Evolutionary conservation across 2,113 vertebrate genomes (phyloP), one percentile per base, ranked within the genome.

Genomic region (Gyps fulvus): DNA sequence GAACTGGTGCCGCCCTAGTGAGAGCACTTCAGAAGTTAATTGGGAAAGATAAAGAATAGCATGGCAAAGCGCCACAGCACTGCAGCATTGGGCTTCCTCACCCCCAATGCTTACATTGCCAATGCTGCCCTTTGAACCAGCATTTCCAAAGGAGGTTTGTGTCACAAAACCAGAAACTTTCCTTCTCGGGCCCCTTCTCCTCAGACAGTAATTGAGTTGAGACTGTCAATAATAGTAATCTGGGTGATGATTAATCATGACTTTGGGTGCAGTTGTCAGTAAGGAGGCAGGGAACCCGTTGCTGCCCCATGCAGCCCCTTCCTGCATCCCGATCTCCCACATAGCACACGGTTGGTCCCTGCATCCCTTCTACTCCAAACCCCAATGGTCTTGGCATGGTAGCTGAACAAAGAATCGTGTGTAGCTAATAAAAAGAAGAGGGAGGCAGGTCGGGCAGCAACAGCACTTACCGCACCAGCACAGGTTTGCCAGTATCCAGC

Each of bases 1-100:
- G 94, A 96, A 63, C 70, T 85, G 93, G 84, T 84, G 88, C 92
- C 66, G 34, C 65, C 74, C 57, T 84, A 96, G 90, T n/a, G 81
- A 96, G 94, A 96, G 87, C 85, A 83, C 72, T 97, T 90, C 91
- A 96, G 91, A 96, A 94, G 71, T 92, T 95, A 96, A 97, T 76
- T 96, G 93, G 93, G 92, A 96, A 96, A 95, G 70, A 79, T n/a
- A 76, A 15, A 69, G 86, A 73, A 95, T 26, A 79, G 49, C 85
- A 81, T 36, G 77, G 93, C 93, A 94, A 88, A 84, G 70, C 32
- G 17, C 57, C 70, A 73, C 79, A 93, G 61, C 69, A 96, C 71
- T 4, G 5, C 66, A 66, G 62, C 7, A 0, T 10, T 85, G 38
- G 67, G 47, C 62, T 94, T 95, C 92, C 87, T 87, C 82, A 88